Percentiles rank a stretch among this genome's conserved stretches.
Evolutionary conservation across 2,113 vertebrate species (phyloP).

Genomic region (Heterocephalus glaber): DNA sequence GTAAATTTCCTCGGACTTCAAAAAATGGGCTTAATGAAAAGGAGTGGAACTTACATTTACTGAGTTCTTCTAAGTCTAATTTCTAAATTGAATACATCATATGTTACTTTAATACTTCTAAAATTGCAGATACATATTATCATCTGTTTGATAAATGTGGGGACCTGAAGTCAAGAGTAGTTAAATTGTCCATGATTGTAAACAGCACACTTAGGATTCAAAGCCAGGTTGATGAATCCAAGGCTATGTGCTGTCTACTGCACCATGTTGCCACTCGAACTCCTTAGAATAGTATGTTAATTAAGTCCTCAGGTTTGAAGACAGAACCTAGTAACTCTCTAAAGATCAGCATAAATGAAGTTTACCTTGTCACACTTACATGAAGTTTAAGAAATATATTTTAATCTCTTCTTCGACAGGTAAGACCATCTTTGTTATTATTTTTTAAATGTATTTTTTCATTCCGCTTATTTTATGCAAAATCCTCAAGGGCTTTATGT

Average conservation of each 20-base stretch:
- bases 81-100: background rate
- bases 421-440: background rate
- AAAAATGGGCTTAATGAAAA: background rate
- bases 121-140: background rate
- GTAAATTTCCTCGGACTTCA: background rate
- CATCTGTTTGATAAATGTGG: background rate
- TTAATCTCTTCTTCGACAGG: background rate
- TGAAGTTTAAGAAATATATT: constrained; percentile 25
- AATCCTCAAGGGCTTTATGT: background rate
- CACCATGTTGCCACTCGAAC: background rate
- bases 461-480: constrained; percentile 39
- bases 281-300: background rate
- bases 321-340: background rate
- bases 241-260: background rate
- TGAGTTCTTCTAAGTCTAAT: background rate
- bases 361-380: background rate
- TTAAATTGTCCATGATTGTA: background rate
- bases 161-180: background rate
- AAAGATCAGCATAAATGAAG: background rate
- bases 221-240: background rate
- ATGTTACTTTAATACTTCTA: background rate
- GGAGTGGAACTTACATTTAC: background rate
- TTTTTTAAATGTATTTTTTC: background rate
- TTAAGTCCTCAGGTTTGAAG: background rate
- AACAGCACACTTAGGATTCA: background rate